These are phyloP conservation scores for Anthoscopus minutus DNA, from an alignment of 2,113 vertebrate genomes.

Conservation along the genomic window DNA sequence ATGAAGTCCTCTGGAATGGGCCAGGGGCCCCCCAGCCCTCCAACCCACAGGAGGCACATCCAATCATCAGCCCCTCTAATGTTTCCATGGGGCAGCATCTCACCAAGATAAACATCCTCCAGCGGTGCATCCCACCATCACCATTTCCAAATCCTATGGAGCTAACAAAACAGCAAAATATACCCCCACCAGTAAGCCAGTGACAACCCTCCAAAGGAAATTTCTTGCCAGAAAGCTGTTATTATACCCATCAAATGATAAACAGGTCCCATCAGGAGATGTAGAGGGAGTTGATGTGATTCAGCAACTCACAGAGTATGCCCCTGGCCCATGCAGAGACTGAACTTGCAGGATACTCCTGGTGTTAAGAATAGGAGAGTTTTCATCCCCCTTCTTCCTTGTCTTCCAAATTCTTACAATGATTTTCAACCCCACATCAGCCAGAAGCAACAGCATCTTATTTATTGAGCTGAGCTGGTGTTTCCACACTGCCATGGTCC, in stretches of 20 bases:
- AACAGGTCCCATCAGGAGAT: background rate
- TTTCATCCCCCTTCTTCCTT: background rate
- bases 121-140: background rate
- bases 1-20: background rate
- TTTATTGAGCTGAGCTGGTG: background rate
- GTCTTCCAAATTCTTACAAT: background rate
- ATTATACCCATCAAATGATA: background rate
- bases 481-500: background rate
- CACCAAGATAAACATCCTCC: background rate
- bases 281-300: background rate
- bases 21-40: background rate
- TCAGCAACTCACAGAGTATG: accelerated
- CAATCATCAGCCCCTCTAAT: background rate
- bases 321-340: background rate
- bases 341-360: background rate
- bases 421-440: background rate
- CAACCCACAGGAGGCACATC: background rate
- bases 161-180: background rate
- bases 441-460: background rate
- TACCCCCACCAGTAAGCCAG: background rate
- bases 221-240: background rate
- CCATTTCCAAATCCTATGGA: background rate
- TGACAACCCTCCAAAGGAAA: background rate
- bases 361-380: background rate
- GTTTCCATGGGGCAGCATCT: background rate